Evolutionary conservation across 2,888 invertebrate species (phyloP).

Genomic region (Baronia brevicornis): DNA sequence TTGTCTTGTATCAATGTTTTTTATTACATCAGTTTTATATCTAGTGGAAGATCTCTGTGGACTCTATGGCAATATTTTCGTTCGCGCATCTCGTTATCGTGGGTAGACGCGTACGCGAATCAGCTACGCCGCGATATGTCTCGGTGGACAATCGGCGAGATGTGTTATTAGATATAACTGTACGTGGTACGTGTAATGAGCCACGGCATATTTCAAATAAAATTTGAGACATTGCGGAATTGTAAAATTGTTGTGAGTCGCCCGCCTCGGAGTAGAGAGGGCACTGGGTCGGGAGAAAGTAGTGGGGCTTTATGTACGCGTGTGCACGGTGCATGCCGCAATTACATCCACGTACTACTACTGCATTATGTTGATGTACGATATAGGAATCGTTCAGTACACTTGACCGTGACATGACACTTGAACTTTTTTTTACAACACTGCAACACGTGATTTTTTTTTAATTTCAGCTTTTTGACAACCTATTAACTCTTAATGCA

Average conservation of each 20-base stretch:
- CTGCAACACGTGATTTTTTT: no score
- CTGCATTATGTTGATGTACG: slow-evolving; percentile 23
- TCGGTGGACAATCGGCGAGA: slow-evolving; percentile 33
- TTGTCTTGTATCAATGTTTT: no score
- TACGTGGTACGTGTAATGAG: slow-evolving; percentile 51
- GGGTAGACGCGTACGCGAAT: slow-evolving; percentile 16
- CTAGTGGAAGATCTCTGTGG: no score
- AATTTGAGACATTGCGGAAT: slow-evolving; percentile 64
- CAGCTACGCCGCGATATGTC: slow-evolving; percentile 27
- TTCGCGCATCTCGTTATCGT: slow-evolving; percentile 21
- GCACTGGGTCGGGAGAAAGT: slow-evolving; percentile 74
- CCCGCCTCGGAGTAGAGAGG: slow-evolving; percentile 47
- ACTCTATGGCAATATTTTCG: slow-evolving; percentile 17
- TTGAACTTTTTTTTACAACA: no score
- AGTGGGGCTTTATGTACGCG: slow-evolving; percentile 51
- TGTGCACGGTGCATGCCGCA: slow-evolving; percentile 57
- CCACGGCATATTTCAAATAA: slow-evolving; percentile 56
- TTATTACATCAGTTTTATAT: no score
- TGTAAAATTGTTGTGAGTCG: slow-evolving; percentile 61
- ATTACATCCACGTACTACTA: slow-evolving; percentile 37
- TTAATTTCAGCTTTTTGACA: no score
- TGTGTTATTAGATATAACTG: slow-evolving; percentile 49
- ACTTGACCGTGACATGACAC: no score
- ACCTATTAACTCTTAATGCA: no score
- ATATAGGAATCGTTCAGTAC: slow-evolving; percentile 9